Percentiles rank a stretch among this genome's conserved stretches.
These are phyloP conservation scores for Lagenorhynchus albirostris DNA, from an alignment of 2,113 vertebrate genomes.

Conservation along the genomic window DNA sequence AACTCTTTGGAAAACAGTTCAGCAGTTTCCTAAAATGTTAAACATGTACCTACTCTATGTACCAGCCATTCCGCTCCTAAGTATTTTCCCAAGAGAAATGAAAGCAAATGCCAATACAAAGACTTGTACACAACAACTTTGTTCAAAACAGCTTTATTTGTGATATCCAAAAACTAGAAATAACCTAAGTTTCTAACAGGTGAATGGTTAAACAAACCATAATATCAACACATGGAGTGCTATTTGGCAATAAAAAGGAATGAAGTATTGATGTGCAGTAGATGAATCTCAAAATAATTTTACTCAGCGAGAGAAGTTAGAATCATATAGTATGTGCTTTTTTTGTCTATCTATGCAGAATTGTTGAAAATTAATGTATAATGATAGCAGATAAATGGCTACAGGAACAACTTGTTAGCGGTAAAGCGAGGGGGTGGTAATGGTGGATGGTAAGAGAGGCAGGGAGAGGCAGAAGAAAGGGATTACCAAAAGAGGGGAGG, in stretches of 20 bases:
- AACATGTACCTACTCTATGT: too few species aligned
- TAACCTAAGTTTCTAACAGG: neutral
- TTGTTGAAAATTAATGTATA: too few species aligned
- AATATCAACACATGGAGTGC: neutral
- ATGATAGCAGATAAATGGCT: neutral
- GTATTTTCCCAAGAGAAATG: too few species aligned
- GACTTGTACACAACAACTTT: too few species aligned
- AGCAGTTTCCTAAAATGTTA: too few species aligned
- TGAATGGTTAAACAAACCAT: neutral
- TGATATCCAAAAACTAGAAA: too few species aligned
- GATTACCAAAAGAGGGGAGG: neutral
- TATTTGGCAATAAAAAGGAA: neutral
- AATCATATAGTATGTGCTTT: too few species aligned
- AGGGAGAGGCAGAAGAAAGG: neutral
- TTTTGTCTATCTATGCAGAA: too few species aligned
- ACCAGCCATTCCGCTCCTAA: too few species aligned
- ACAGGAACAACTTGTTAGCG: neutral
- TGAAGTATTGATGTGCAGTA: neutral
- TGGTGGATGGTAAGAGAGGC: neutral
- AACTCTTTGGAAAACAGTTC: too few species aligned
- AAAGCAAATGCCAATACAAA: neutral
- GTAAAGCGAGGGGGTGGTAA: neutral
- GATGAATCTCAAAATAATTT: neutral
- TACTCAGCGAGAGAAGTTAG: neutral
- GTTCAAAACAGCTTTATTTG: too few species aligned